Evolutionary conservation across 30 jellyfish, hydroid and myxozoan species (phyloP).

Genomic region (Turritopsis rubra): DNA sequence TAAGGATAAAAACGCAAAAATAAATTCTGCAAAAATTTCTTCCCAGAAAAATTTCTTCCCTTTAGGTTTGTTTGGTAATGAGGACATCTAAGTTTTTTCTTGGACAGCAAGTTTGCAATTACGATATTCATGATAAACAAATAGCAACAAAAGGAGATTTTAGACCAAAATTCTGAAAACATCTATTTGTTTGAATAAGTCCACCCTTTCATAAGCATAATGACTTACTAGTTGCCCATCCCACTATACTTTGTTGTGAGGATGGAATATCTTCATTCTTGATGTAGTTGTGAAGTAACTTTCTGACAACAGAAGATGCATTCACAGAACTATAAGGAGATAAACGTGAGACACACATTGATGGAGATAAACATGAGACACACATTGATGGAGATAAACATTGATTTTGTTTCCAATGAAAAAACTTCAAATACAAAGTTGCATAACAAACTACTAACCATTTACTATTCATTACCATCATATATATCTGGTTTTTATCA

Average conservation of each 20-base stretch:
- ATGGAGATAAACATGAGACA: not conserved
- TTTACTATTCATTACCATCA: constrained; percentile 54
- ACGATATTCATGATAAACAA: too few relatives aligned
- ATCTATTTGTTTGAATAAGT: too few relatives aligned
- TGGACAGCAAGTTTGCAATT: too few relatives aligned
- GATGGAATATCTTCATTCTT: constrained; percentile 56
- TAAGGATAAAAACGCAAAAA: too few relatives aligned
- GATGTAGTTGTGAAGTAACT: constrained; percentile 51
- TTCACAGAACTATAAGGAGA: constrained; percentile 39
- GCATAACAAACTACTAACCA: constrained; percentile 45
- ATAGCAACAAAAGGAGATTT: not conserved
- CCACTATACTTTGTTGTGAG: constrained; percentile 11
- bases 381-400: not conserved
- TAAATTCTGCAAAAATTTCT: too few relatives aligned
- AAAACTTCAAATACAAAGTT: too few relatives aligned
- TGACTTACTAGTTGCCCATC: constrained; percentile 31
- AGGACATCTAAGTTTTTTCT: too few relatives aligned
- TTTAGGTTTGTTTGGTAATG: too few relatives aligned
- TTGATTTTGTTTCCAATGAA: too few relatives aligned
- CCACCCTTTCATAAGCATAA: too few relatives aligned
- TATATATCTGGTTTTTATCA: constrained; percentile 46
- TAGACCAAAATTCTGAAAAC: not conserved
- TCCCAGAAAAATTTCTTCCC: too few relatives aligned
- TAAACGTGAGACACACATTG: not conserved
- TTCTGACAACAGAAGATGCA: constrained; percentile 45